Base-by-base conservation (phyloP, 2,888 invertebrate genomes). In the Aquatica leii region DNA sequence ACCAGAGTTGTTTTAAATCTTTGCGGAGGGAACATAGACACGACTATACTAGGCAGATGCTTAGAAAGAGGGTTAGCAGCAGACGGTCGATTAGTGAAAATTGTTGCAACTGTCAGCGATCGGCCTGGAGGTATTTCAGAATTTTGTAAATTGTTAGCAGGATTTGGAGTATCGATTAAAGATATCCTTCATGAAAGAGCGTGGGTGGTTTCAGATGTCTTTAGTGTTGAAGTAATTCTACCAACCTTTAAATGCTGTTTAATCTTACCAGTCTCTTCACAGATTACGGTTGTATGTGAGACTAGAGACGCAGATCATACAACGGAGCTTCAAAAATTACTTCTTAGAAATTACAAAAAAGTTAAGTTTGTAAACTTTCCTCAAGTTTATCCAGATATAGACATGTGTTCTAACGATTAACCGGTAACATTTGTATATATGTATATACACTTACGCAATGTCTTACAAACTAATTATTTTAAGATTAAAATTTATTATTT, bases 181-280 rank as follows among this genome's bases (percentile, higher is more conserved):
- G 97, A 97, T 77, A 95, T 98, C 62, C 92, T 95, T 82, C 97
- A 98, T 79, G 97, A 98, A 78, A 86, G 97, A 57, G 97, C 97
- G 1, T 97, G 97, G 97, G 88, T 97, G 11, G 90, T 89, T 62
- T 88, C 90, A 1, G 97, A 98, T 78, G 92, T 98, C 50, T 96
- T 95, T 78, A 88, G 88, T 70, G 90, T 90, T 15, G 87, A 88
- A 78, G 88, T 86, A 75, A 46, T 12, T 12, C 2, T 6, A 24
- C 24, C 18, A 55, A 12, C 15, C 5, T n/a, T 43, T 5, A 21
- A 56, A 49, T 66, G 3, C 37, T n/a, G 12, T 2, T 15, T 20
- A 20, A 20, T 46, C 24, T 46, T 17, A 5, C 2, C 2, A 34
- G 14, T 52, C 62, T 82, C 83, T 69, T n/a, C n/a, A n/a, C 80